phyloP scores from a whole-genome alignment of 2,797 vertebrate species.

The Sebastes minor region DNA sequence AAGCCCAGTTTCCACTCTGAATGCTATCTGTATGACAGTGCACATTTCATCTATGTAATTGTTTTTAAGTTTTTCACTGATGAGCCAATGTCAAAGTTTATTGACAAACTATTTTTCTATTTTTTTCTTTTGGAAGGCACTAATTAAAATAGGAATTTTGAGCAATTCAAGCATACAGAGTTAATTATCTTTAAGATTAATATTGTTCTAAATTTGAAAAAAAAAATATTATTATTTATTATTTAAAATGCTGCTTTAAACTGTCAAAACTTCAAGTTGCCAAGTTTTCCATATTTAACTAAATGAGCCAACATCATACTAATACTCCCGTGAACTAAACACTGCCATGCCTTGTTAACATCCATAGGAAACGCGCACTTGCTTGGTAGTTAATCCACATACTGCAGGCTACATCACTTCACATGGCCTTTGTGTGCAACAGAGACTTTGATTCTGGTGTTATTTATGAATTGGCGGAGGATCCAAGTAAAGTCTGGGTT shows the following conservation, averaged over 20 bases:
- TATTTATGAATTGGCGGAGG: constrained; percentile 65
- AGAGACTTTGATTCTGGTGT: constrained; percentile 60
- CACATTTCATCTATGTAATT: constrained; percentile 47
- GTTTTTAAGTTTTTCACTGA: constrained; percentile 23
- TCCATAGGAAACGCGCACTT: constrained; percentile 23
- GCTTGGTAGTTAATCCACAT: constrained; percentile 30
- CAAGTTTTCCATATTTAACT: neutral
- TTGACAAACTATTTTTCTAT: neutral
- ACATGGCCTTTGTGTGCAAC: constrained; percentile 42
- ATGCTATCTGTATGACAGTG: constrained; percentile 28
- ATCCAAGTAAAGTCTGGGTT: constrained; percentile 56
- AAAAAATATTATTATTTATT: neutral
- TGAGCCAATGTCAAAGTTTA: neutral
- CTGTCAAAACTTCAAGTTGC: neutral
- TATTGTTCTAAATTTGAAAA: neutral
- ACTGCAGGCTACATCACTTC: constrained; percentile 38
- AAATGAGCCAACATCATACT: constrained; percentile 1
- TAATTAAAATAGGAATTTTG: neutral
- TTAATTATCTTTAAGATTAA: neutral
- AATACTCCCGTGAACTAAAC: neutral
- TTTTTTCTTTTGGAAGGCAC: neutral
- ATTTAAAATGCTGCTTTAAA: neutral
- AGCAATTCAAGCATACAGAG: neutral
- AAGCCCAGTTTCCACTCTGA: constrained; percentile 52
- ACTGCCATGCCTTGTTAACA: constrained; percentile 39